These are phyloP conservation scores for Sarotherodon lohbergeri DNA, from an alignment of 2,113 vertebrate genomes.

Conservation along the genomic window DNA sequence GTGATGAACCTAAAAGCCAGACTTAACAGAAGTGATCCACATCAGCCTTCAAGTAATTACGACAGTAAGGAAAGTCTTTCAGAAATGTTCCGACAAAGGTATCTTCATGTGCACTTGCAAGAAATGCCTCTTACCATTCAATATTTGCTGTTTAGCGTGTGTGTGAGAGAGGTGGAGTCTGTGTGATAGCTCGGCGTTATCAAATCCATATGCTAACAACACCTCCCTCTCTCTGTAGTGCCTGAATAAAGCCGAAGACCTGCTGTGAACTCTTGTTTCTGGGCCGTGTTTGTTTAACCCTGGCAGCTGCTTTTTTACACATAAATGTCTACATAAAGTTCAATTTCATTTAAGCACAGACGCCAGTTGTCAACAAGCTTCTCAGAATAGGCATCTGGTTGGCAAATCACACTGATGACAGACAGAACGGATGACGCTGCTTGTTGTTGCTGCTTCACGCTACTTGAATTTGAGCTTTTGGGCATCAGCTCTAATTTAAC, in stretches of 20 bases:
- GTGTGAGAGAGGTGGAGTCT: not conserved
- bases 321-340: not conserved
- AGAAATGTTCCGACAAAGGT: not conserved
- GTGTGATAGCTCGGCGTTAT: not conserved
- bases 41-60: not conserved
- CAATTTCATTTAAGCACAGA: not conserved
- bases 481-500: not conserved
- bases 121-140: not conserved
- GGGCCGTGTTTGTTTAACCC: not conserved
- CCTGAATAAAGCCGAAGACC: not conserved
- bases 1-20: not conserved
- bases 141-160: not conserved
- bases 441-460: not conserved
- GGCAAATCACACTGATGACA: not conserved
- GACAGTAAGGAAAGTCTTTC: not conserved
- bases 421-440: not conserved
- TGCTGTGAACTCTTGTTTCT: not conserved
- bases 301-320: not conserved
- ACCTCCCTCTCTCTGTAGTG: not conserved
- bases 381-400: not conserved
- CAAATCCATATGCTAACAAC: slow-evolving; percentile 1
- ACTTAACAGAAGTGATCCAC: not conserved
- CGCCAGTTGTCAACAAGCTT: not conserved
- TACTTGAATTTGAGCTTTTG: not conserved
- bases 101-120: not conserved